Base-by-base conservation (phyloP, 2,888 invertebrate genomes). In the Pediacus dermestoides region DNA sequence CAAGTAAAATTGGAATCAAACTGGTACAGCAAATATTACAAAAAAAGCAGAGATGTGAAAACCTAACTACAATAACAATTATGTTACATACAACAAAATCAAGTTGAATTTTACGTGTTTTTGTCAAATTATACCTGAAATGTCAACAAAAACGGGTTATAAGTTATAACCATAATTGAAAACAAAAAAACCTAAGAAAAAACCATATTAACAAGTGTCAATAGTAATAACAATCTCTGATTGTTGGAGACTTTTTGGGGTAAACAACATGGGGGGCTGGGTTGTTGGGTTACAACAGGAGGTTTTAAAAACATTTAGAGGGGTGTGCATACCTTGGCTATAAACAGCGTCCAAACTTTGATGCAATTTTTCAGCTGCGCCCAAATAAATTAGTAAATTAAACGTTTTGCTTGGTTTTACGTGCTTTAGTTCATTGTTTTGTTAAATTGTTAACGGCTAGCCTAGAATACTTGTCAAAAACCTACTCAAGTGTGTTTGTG, bases 281-380 rank as follows among this genome's bases (percentile, higher is more conserved):
- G n/a, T n/a, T n/a, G n/a, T n/a, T n/a, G n/a, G n/a, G n/a, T n/a
- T n/a, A n/a, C n/a, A n/a, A n/a, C n/a, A n/a, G n/a, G n/a, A n/a
- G n/a, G n/a, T n/a, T n/a, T n/a, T n/a, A n/a, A n/a, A n/a, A n/a
- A 57, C 48, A 50, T 25, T 39, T 34, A 32, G 36, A 31, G 16
- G 33, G 33, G 25, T 16, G 37, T 55, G 67, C 73, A 63, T 76
- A 81, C 81, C 81, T 80, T 78, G 71, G 60, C 73, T 74, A 67
- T 77, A 76, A 64, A 80, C 79, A 64, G 77, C 75, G 66, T 78
- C 79, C 72, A 80, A 71, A 71, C 78, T 79, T 69, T 76, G 78
- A 73, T 76, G 78, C 68, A 75, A 70, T 63, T 75, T 74, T 61
- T 74, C 74, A 64, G 73, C 73, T 71, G 70, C 69, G 4, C 3